Evolutionary conservation across 2,113 vertebrate species (phyloP).

Genomic region (Scomber scombrus): DNA sequence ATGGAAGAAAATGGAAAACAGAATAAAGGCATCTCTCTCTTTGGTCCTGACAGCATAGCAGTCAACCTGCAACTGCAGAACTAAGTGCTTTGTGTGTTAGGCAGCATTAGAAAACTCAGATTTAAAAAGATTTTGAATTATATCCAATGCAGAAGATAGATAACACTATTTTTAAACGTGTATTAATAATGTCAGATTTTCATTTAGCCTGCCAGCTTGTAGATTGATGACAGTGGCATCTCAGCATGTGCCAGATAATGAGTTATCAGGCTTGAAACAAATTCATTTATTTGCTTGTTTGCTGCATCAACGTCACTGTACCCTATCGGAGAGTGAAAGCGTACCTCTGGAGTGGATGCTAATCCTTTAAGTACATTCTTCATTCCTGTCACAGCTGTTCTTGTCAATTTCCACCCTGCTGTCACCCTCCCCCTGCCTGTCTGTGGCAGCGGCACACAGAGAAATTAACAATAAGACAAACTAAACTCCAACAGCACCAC

Average conservation of each 20-base stretch:
- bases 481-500: neutral
- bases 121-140: neutral
- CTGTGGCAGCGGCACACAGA: slow-evolving; percentile 10
- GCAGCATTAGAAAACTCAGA: neutral
- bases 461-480: slow-evolving; percentile 33
- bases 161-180: neutral
- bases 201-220: neutral
- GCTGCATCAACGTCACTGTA: slow-evolving; percentile 33
- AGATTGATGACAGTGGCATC: neutral
- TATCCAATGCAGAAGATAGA: neutral
- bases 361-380: slow-evolving; percentile 78
- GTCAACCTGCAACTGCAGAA: neutral
- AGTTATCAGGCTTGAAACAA: slow-evolving; percentile 56
- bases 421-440: slow-evolving; percentile 62
- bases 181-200: neutral
- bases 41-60: slow-evolving; percentile 5
- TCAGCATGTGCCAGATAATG: slow-evolving; percentile 37
- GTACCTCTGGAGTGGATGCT: slow-evolving; percentile 83
- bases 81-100: neutral
- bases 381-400: slow-evolving; percentile 87
- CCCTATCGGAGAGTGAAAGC: slow-evolving; percentile 75
- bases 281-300: slow-evolving; percentile 65
- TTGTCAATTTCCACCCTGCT: slow-evolving; percentile 84
- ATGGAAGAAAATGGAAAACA: neutral
- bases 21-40: neutral